Evolutionary conservation across 2,888 invertebrate species (phyloP).

Genomic region (Megalurothrips usitatus): DNA sequence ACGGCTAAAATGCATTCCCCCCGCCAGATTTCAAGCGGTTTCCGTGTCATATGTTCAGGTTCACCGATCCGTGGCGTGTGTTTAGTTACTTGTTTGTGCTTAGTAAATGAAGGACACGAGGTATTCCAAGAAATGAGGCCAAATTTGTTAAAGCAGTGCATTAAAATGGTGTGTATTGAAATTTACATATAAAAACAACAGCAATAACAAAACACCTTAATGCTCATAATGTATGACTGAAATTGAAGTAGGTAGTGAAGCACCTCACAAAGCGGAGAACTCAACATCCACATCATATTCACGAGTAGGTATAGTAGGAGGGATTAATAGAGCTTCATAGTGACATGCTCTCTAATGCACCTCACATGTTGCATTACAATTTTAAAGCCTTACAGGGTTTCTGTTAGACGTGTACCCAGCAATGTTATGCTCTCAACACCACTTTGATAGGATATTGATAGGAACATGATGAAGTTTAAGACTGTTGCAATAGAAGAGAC

Average conservation of each 20-base stretch:
- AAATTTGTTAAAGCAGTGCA: not conserved
- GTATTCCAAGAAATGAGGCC: not conserved
- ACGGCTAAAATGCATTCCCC: too few species aligned
- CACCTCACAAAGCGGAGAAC: not conserved
- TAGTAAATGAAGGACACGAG: not conserved
- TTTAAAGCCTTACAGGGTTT: not conserved
- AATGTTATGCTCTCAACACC: not conserved
- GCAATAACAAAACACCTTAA: constrained; percentile 25
- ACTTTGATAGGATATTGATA: not conserved
- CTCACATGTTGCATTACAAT: not conserved
- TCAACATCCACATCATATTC: not conserved
- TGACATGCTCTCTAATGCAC: not conserved
- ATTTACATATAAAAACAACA: constrained; percentile 18
- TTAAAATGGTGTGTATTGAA: constrained; percentile 21
- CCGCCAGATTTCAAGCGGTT: too few species aligned
- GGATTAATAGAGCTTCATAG: not conserved
- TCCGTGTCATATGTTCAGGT: too few species aligned
- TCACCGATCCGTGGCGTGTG: too few species aligned
- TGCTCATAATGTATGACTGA: constrained; percentile 18
- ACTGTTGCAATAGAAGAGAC: not conserved
- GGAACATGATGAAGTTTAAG: not conserved
- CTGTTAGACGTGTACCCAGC: not conserved
- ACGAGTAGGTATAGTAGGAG: not conserved
- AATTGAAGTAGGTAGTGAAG: constrained; percentile 1
- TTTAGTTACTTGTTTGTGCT: too few species aligned